These are phyloP conservation scores for Colletes gigas DNA, from an alignment of 1,140 invertebrate species.

Conservation along the genomic window DNA sequence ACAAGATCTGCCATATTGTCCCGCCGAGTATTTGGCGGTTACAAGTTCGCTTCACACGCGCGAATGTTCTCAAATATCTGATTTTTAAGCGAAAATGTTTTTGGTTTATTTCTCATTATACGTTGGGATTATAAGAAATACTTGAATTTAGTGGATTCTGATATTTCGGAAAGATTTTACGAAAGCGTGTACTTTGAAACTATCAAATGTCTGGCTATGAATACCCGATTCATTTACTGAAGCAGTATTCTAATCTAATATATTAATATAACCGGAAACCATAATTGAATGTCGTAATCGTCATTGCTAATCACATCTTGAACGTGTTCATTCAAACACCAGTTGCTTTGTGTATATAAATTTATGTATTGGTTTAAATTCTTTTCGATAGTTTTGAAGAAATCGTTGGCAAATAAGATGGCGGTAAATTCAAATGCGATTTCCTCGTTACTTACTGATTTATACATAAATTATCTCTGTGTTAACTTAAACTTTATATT, in stretches of 20 bases:
- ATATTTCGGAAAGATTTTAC: neutral
- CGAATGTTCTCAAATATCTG: too few relatives aligned
- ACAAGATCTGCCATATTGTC: neutral
- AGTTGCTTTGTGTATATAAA: neutral
- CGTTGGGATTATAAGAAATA: too few relatives aligned
- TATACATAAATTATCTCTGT: too few relatives aligned
- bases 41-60: neutral
- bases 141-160: too few relatives aligned
- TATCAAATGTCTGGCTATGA: neutral
- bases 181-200: neutral
- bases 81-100: too few relatives aligned
- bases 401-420: neutral
- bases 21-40: conserved; percentile 17
- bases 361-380: neutral
- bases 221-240: neutral
- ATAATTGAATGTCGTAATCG: neutral
- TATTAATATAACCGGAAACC: neutral
- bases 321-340: neutral
- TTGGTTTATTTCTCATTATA: too few relatives aligned
- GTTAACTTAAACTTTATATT: too few relatives aligned
- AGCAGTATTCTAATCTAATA: neutral
- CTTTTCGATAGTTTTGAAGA: too few relatives aligned
- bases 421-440: neutral
- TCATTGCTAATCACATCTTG: neutral
- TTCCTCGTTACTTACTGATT: too few relatives aligned